Conservation (phyloP, 2,797 vertebrate species). For the Malacoctenus gilli region DNA sequence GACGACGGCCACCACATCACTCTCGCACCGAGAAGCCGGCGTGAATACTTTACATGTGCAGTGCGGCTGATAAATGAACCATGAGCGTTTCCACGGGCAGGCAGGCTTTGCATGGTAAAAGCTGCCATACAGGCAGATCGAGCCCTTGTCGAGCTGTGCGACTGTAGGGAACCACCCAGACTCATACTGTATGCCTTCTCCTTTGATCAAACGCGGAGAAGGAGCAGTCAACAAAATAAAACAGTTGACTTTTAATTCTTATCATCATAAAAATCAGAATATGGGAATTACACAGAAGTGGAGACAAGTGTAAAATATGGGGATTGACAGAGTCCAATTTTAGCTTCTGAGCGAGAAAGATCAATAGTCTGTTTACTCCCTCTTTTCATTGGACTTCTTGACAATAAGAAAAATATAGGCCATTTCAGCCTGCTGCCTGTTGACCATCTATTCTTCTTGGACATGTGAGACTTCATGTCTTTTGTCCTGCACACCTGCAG, state of each 20-base stretch:
- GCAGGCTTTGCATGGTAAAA: constrained; percentile 29
- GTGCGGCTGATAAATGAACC: constrained; percentile 52
- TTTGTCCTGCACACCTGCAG: neutral
- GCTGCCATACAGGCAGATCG: constrained; percentile 53
- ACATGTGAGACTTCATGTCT: neutral
- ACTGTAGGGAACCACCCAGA: constrained; percentile 2
- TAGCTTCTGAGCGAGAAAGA: too few relatives aligned
- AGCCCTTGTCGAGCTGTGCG: constrained; percentile 38
- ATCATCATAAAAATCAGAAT: too few relatives aligned
- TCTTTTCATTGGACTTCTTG: too few relatives aligned
- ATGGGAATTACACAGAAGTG: too few relatives aligned
- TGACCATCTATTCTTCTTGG: neutral
- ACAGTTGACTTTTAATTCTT: too few relatives aligned
- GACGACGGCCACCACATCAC: constrained; percentile 48
- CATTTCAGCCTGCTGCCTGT: neutral
- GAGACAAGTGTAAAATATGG: too few relatives aligned
- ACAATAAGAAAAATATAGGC: neutral
- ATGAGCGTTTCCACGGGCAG: constrained; percentile 33
- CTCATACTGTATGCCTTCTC: constrained; percentile 23
- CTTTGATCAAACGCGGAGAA: constrained; percentile 36
- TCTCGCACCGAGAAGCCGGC: constrained; percentile 47
- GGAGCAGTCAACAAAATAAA: constrained; percentile 55
- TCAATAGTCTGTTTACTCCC: too few relatives aligned
- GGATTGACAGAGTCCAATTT: too few relatives aligned
- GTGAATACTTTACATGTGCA: constrained; percentile 48